These are phyloP conservation scores for Hylaea fasciaria DNA, from an alignment of 2,888 invertebrate species.

Conservation along the genomic window DNA sequence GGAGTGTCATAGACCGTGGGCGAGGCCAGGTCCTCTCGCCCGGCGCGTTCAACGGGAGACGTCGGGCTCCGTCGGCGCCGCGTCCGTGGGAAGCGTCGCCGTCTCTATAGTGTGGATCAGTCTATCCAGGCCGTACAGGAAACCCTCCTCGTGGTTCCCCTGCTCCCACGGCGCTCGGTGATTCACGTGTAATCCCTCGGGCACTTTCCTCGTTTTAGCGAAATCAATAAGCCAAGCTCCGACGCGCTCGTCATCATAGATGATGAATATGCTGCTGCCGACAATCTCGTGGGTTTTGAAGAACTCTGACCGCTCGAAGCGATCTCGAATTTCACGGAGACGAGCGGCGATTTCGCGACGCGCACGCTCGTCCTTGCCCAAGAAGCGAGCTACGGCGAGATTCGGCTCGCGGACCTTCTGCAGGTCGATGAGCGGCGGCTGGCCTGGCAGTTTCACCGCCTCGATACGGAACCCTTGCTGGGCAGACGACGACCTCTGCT, in stretches of 20 bases:
- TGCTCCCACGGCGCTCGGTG: conserved; percentile 94
- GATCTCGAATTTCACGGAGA: conserved; percentile 90
- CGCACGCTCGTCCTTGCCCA: conserved; percentile 87
- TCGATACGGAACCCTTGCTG: conserved; percentile 98
- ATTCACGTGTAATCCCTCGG: conserved; percentile 87
- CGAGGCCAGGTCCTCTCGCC: conserved; percentile 73
- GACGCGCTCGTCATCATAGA: conserved; percentile 94
- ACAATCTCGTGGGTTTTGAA: conserved; percentile 96
- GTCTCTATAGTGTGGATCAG: conserved; percentile 89
- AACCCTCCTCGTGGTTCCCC: conserved; percentile 99
- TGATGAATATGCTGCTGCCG: conserved; percentile 96
- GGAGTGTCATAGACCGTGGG: conserved; percentile 65
- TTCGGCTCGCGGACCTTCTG: conserved; percentile 93
- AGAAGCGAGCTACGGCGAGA: conserved; percentile 91
- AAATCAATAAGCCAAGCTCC: conserved; percentile 99
- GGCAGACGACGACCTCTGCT: conserved; percentile 96
- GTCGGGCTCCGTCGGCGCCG: conserved; percentile 68
- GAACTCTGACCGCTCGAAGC: conserved; percentile 93
- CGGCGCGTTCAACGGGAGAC: conserved; percentile 74
- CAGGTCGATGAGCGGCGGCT: conserved; percentile 93
- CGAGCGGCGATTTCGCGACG: conserved; percentile 89
- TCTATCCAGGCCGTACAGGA: conserved; percentile 96
- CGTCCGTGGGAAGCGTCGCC: conserved; percentile 59
- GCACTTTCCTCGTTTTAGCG: conserved; percentile 94
- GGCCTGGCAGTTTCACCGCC: conserved; percentile 94